Conservation (phyloP, 2,113 vertebrate species). For the Centropus bengalensis region DNA sequence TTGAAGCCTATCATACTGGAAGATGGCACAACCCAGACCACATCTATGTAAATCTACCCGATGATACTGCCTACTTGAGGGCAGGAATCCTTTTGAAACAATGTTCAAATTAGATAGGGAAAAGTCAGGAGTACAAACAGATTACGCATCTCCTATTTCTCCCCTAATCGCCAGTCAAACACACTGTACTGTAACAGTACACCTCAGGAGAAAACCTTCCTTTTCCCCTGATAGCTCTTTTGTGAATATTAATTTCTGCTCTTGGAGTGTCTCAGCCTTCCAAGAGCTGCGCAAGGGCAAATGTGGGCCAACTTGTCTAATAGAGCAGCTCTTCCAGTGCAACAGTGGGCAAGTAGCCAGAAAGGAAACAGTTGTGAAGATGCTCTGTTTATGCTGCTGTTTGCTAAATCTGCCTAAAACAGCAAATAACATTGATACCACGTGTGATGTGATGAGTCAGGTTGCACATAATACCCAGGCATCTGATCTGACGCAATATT, state of each 20-base stretch:
- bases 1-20: not conserved
- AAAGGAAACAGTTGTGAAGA: constrained; percentile 2
- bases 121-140: constrained; percentile 13
- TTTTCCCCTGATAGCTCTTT: constrained; percentile 15
- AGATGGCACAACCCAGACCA: not conserved
- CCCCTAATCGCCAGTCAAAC: not conserved
- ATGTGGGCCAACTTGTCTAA: not conserved
- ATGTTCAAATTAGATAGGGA: not conserved
- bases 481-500: constrained; percentile 23
- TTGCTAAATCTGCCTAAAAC: too few species aligned
- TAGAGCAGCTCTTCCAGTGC: not conserved
- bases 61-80: not conserved
- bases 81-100: not conserved
- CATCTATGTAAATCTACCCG: not conserved
- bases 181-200: not conserved
- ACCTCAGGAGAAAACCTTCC: constrained; percentile 12
- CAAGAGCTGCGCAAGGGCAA: constrained; percentile 23
- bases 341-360: not conserved
- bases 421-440: too few species aligned
- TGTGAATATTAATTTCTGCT: constrained; percentile 18
- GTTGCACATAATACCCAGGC: not conserved
- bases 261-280: not conserved
- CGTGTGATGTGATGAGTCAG: not conserved
- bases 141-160: not conserved
- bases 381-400: not conserved